Percentiles rank a stretch among this genome's conserved stretches.
Conservation (phyloP, 2,113 vertebrate species). For the Ammospiza caudacuta region DNA sequence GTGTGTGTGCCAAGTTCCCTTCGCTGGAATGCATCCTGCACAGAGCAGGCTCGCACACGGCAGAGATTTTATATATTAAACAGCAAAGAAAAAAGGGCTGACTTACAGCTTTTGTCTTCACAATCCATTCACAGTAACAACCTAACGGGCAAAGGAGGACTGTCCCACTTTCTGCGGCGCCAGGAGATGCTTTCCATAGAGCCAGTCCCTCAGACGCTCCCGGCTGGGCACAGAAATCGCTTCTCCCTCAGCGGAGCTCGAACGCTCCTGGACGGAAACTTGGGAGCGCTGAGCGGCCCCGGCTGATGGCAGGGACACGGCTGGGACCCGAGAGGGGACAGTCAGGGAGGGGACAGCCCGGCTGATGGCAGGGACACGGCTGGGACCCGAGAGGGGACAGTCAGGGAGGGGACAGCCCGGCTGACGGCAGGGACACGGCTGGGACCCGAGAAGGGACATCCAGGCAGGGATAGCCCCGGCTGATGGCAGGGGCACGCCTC, state of each 20-base stretch:
- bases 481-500: no score
- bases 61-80: constrained; percentile 35
- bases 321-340: no score
- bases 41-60: background rate
- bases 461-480: background rate
- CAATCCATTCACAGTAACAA: constrained; percentile 34
- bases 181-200: background rate
- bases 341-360: background rate
- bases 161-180: constrained; percentile 25
- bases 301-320: fast-evolving
- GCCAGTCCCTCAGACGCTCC: background rate
- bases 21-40: constrained; percentile 3
- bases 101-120: constrained; percentile 60
- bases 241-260: background rate
- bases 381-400: no score
- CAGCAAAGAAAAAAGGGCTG: constrained; percentile 22
- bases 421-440: no score
- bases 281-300: background rate
- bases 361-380: background rate
- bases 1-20: constrained; percentile 34
- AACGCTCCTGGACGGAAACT: background rate
- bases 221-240: background rate
- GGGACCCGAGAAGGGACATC: no score
- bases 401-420: background rate
- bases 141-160: constrained; percentile 3